Percentiles rank a stretch among this genome's conserved stretches.
These are phyloP conservation scores for Diploscapter pachys DNA, from an alignment of 1,140 invertebrate species.

Conservation along the genomic window DNA sequence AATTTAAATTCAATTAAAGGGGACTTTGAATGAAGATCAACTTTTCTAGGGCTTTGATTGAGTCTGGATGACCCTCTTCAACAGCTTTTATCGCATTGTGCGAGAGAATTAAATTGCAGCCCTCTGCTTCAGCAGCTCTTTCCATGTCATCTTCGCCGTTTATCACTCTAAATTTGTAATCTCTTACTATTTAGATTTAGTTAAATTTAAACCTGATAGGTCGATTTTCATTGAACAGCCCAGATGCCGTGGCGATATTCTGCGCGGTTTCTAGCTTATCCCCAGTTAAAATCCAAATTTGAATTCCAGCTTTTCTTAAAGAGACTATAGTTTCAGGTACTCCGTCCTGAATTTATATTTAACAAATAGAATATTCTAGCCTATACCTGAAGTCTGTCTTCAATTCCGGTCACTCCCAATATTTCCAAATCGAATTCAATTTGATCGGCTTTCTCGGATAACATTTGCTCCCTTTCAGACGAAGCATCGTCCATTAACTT, in stretches of 20 bases:
- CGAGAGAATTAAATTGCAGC: conserved; percentile 29
- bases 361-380: neutral
- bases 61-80: neutral
- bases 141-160: conserved; percentile 13
- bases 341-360: conserved; percentile 22
- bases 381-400: conserved; percentile 33
- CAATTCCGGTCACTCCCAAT: conserved; percentile 62
- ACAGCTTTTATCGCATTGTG: conserved; percentile 17
- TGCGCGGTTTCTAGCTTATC: conserved; percentile 98
- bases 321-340: conserved; percentile 80
- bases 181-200: no score
- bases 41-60: conserved; percentile 4
- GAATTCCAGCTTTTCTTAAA: conserved; percentile 80
- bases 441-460: conserved; percentile 31
- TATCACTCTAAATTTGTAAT: conserved; percentile 4
- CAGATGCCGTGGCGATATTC: conserved; percentile 40
- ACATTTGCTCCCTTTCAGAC: conserved; percentile 72
- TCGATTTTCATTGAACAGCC: conserved; percentile 26
- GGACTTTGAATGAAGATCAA: neutral
- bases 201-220: neutral
- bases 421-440: conserved; percentile 27
- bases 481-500: neutral
- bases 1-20: neutral
- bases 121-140: neutral
- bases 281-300: conserved; percentile 93